Base-by-base conservation (phyloP, 2,888 invertebrate genomes). In the Tenthredo mesomela region DNA sequence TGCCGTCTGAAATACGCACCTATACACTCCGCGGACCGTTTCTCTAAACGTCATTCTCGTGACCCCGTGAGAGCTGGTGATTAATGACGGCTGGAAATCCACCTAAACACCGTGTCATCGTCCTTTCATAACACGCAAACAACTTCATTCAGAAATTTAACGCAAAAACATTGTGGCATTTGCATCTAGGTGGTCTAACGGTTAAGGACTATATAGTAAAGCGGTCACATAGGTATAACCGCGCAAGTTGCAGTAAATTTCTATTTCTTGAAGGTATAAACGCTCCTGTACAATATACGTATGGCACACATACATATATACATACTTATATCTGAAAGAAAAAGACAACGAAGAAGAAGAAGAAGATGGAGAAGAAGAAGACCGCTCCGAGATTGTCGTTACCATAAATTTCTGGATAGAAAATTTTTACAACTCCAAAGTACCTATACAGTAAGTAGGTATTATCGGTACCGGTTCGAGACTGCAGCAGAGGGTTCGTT, bases 81-180 rank as follows among this genome's bases (percentile, higher is more conserved):
- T 91, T 91, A 91, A 91, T 91, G 91, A 90, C 87, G 88, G 87
- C 87, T 86, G 85, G 85, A 87, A 88, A 88, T 88, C 87, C 85
- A 78, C 84, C 87, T 86, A 86, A 88, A 86, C 87, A 88, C 88
- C 87, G 88, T 90, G 90, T 91, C 90, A 90, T 90, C 89, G 90
- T 65, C 84, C 84, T 86, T 86, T 85, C 80, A 85, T 83, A 82
- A 73, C 70, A 47, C 88, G 88, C 87, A 89, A 88, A 89, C 88
- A 88, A 88, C 88, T 89, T 87, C 87, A 89, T 89, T 86, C n/a
- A 67, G 77, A 54, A 77, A 47, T 33, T 43, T 43, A 47, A 29
- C 40, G 37, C 75, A 21, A 54, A 40, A 58, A 50, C 43, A 21
- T 18, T 40, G 10, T n/a, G 9, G 43, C 40, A 84, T 84, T 84